Evolutionary conservation across 1,140 invertebrate genomes (phyloP), one percentile per base, ranked within the genome.

Genomic region (Tetraneura akinire): DNA sequence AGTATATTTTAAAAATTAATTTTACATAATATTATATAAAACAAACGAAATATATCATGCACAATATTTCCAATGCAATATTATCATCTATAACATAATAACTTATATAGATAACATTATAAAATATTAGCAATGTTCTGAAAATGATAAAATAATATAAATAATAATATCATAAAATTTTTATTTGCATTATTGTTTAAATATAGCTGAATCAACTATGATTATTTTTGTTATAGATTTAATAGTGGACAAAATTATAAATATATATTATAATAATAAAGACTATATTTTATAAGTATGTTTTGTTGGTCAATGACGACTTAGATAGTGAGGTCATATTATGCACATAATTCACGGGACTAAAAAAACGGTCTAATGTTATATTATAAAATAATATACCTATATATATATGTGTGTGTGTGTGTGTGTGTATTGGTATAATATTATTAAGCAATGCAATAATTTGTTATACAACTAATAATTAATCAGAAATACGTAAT

Each of bases 271-370:
- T 51, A n/a, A 42, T 51, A 29, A 29, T 51, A 51, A 51, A 47
- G n/a, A 51, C 8, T 2, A 21, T 2, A 21, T 51, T 68, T 68
- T 37, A 68, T 16, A 6, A 47, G 66, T 42, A 16, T 26, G 47
- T 71, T 71, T 71, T 29, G 68, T 71, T 51, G 68, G 68, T 71
- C 68, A 71, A 49, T 71, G 68, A 71, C 68, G 26, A 29, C 42
- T 71, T 45, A 11, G 3, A 49, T 32, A 51, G 68, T 71, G 68
- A 71, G 68, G 68, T 71, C 68, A 51, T 71, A n/a, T 8, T 71
- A 3, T 51, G 14, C 26, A 51, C 45, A 37, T 37, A 37, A 8
- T 8, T 37, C 8, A 23, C 10, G 45, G n/a, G 47, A 51, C 23
- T 29, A 32, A 71, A 68, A 68, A 51, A 49, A 32, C 16, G 45